Base-by-base conservation (phyloP, 2,888 invertebrate species). In the Caenorhabditis sulstoni region DNA sequence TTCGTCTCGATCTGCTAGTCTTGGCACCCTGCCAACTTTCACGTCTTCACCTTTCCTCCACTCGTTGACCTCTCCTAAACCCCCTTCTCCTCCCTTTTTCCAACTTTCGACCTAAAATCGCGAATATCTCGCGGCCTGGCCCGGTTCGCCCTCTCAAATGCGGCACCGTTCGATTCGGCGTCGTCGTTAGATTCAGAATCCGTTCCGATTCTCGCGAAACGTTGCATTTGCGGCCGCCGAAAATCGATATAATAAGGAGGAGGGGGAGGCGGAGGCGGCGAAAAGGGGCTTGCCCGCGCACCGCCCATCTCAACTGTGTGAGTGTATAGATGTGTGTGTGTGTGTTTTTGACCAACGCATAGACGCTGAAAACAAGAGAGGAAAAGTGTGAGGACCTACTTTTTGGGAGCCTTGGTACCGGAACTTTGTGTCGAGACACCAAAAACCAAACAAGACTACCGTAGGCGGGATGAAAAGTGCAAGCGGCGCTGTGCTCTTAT, bases 161-260 rank as follows among this genome's bases (percentile, higher is more conserved):
- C n/a, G 4, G 4, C 14, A 57, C 71, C 62, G 49, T 62, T 64
- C 23, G 49, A 64, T 41, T 61, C 71, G 20, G n/a, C 62, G 49
- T 41, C 8, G 39, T 18, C n/a, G 37, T 23, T 35, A 47, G 41
- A 41, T 39, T 37, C 57, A 57, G 57, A 71, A 64, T 49, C 29
- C 55, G 18, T 57, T 14, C 22, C 53, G 35, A 29, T 14, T 14
- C 12, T 23, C 7, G 3, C 5, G 20, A 47, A 64, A 55, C n/a
- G 62, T 57, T 47, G 39, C 45, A 39, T 37, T 49, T 49, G 37
- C 20, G 53, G 14, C 47, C 16, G 12, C 59, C 7, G 35, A 70
- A 70, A 61, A 70, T 62, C 70, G 70, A 70, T 70, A 70, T 68
- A 68, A 68, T 68, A 68, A 68, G 52, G 41, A 37, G 41, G 9